These are phyloP conservation scores for Dendrolimus punctatus DNA, from an alignment of 1,140 invertebrate genomes.

Conservation along the genomic window DNA sequence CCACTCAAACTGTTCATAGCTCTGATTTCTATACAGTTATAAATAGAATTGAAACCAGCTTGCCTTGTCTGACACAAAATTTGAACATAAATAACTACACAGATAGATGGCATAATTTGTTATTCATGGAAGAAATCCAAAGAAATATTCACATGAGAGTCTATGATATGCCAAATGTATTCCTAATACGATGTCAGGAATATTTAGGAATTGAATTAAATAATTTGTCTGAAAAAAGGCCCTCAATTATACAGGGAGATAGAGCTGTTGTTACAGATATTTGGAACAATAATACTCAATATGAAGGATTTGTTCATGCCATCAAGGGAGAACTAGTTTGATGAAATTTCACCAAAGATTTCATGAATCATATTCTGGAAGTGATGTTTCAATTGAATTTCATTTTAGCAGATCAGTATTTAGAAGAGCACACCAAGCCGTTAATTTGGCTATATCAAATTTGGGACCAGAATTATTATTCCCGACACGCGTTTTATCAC, in stretches of 20 bases:
- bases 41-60: conserved; percentile 42
- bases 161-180: conserved; percentile 79
- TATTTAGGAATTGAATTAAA: conserved; percentile 84
- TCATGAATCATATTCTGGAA: conserved; percentile 77
- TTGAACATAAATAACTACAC: conserved; percentile 74
- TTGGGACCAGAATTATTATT: conserved; percentile 79
- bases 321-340: conserved; percentile 77
- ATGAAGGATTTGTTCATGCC: conserved; percentile 87
- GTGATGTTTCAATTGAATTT: conserved; percentile 78
- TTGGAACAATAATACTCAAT: conserved; percentile 54
- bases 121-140: conserved; percentile 87
- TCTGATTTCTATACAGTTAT: conserved; percentile 40
- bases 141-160: conserved; percentile 76
- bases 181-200: conserved; percentile 76
- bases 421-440: conserved; percentile 77
- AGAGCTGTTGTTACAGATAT: conserved; percentile 75
- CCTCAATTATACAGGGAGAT: conserved; percentile 88
- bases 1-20: conserved; percentile 41
- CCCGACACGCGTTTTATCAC: conserved; percentile 65
- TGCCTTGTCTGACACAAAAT: conserved; percentile 66
- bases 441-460: conserved; percentile 71
- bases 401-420: conserved; percentile 73
- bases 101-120: conserved; percentile 78
- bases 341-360: conserved; percentile 84
- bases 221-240: conserved; percentile 87